Evolutionary conservation across 2,797 vertebrate genomes (phyloP), one percentile per base, ranked within the genome.

Genomic region (Hoplostethus mediterraneus): DNA sequence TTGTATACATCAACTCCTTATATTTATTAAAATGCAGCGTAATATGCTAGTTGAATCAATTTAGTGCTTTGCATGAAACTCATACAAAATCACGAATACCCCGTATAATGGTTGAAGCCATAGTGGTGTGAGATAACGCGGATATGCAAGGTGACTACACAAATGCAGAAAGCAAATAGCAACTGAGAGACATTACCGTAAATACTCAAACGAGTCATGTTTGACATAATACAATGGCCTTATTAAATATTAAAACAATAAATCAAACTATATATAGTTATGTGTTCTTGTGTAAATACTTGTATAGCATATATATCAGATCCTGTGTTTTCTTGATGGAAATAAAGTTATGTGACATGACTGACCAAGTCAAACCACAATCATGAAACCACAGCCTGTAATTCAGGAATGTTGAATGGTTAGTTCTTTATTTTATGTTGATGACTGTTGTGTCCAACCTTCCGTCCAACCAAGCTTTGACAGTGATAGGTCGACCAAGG

Each of bases 111-210:
- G 91, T 89, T 79, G 67, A 36, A 16, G 48, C 92, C 47, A 63
- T 66, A 89, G 89, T 93, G 92, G 91, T 75, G 81, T 0, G 90
- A 93, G 83, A 52, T n/a, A 79, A 72, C 68, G 69, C 80, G 85
- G 75, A 53, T 69, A 30, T 28, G 45, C 21, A 55, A 55, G 44
- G 60, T 30, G 40, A 14, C 10, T 63, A 55, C 49, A n/a, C 16
- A 48, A 5, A 48, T 16, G 45, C 6, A 49, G 54, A 65, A 65
- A 58, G 49, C 17, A 48, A 42, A 31, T 12, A 42, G 40, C 40
- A 42, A 12, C 3, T 54, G 55, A 47, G 3, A 47, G 13, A 54
- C 33, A 16, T 44, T 51, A 48, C n/a, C 13, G 40, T 44, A 25
- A 45, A 47, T 10, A 54, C 0, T n/a, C 33, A 25, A 63, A 60